Base-by-base conservation (phyloP, 2,113 vertebrate species). In the Antennarius striatus region DNA sequence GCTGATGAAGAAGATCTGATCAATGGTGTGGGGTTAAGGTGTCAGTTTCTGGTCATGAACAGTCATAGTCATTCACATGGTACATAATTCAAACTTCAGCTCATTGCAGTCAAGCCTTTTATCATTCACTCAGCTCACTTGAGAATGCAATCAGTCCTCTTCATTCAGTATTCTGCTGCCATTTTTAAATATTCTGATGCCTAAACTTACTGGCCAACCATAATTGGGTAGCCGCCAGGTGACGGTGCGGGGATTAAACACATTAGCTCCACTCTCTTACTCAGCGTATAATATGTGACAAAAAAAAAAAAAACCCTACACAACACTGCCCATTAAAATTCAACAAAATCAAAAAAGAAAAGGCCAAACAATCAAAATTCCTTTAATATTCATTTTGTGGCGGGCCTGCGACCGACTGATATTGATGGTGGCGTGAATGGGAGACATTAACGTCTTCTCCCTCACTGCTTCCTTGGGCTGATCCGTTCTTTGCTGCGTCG, bases 301-400 rank as follows among this genome's bases (percentile, higher is more conserved):
- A 75, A 81, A 88, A 22, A 22, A 22, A 22, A 22, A 22, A 1
- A 83, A 71, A 81, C 72, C 36, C 61, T 68, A 4, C 32, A 36
- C 32, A 59, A 81, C 62, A 68, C 56, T 63, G 17, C 62, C 63
- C 58, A 85, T 87, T 86, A 76, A 78, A 80, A 89, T 87, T 90
- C 82, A 86, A 80, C 86, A 66, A 89, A 81, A 83, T 51, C 79
- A 54, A 71, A 73, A 8, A 51, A 79, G 71, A 86, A 84, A 71
- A 57, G 48, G 32, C 56, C 61, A 89, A 88, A 88, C 84, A 91
- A 88, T 89, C 87, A 79, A 80, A 84, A 82, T 58, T 66, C 76
- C 72, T 89, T 92, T 88, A 88, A 88, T 88, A 90, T 90, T 89
- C 73, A 91, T 90, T 90, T 84, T 81, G 79, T 30, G 30, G 70